These are phyloP conservation scores for Spilosoma lubricipeda DNA, from an alignment of 2,888 invertebrate species.

Conservation along the genomic window DNA sequence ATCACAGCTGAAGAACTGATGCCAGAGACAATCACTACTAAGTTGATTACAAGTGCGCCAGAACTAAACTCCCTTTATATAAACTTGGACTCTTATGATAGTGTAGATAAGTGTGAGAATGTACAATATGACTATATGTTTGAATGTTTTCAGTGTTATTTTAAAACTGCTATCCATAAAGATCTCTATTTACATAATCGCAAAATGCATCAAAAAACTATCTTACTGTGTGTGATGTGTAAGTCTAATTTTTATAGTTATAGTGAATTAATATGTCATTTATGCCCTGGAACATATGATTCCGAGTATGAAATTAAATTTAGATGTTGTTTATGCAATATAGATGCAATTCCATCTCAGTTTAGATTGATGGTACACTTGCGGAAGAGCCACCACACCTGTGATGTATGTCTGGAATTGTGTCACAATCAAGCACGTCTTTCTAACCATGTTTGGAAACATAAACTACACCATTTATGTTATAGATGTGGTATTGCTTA, in stretches of 20 bases:
- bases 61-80: slow-evolving; percentile 89
- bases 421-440: slow-evolving; percentile 92
- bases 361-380: slow-evolving; percentile 96
- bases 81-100: slow-evolving; percentile 90
- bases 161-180: slow-evolving; percentile 91
- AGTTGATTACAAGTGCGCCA: slow-evolving; percentile 87
- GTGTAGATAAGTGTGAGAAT: slow-evolving; percentile 84
- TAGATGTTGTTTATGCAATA: slow-evolving; percentile 93
- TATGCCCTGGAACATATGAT: slow-evolving; percentile 93
- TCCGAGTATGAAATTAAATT: slow-evolving; percentile 89
- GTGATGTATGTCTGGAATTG: slow-evolving; percentile 94
- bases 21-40: slow-evolving; percentile 89
- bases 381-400: slow-evolving; percentile 93
- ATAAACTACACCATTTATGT: slow-evolving; percentile 94
- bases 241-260: slow-evolving; percentile 95
- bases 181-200: slow-evolving; percentile 95
- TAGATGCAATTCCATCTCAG: slow-evolving; percentile 92
- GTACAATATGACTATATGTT: slow-evolving; percentile 89
- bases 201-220: slow-evolving; percentile 94
- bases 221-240: slow-evolving; percentile 94
- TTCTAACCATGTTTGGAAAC: slow-evolving; percentile 96
- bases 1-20: slow-evolving; percentile 91
- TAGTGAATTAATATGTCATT: slow-evolving; percentile 94
- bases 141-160: slow-evolving; percentile 95
- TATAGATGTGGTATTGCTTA: slow-evolving; percentile 96